Evolutionary conservation across 2,797 vertebrate species (phyloP).

Genomic region (Scolopax bukidnonensis): DNA sequence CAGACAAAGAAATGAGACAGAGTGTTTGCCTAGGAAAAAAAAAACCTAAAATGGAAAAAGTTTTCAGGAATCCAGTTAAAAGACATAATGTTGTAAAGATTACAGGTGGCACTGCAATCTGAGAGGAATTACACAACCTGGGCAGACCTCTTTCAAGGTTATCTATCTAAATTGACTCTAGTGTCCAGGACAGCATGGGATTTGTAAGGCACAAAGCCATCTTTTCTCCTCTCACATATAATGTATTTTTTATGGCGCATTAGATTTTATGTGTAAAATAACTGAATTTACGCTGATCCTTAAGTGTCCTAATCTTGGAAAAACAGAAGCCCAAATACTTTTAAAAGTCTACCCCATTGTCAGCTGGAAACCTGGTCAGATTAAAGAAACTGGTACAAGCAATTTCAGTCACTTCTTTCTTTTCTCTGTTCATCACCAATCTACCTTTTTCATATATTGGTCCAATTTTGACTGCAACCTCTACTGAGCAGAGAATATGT

Average conservation of each 20-base stretch:
- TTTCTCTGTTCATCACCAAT: neutral
- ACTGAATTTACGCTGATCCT: neutral
- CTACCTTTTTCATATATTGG: neutral
- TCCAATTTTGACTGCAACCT: slow-evolving; percentile 2
- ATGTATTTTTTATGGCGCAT: neutral
- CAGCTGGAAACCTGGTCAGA: neutral
- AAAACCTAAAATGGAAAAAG: neutral
- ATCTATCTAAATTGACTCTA: neutral
- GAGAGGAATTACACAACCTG: neutral
- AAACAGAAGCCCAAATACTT: neutral
- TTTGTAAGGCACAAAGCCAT: neutral
- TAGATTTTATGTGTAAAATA: neutral
- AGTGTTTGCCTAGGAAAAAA: neutral
- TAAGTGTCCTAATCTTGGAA: neutral
- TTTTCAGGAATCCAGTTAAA: slow-evolving; percentile 5
- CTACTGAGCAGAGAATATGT: neutral
- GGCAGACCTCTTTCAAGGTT: neutral
- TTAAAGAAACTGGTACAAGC: neutral
- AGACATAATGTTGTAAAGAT: neutral
- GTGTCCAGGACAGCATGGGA: neutral
- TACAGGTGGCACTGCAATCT: neutral
- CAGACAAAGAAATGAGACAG: neutral
- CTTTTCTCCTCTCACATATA: neutral
- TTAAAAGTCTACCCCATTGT: neutral
- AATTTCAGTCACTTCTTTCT: neutral